These are phyloP conservation scores for Melieria picta DNA, from an alignment of 2,888 invertebrate genomes.

Conservation along the genomic window DNA sequence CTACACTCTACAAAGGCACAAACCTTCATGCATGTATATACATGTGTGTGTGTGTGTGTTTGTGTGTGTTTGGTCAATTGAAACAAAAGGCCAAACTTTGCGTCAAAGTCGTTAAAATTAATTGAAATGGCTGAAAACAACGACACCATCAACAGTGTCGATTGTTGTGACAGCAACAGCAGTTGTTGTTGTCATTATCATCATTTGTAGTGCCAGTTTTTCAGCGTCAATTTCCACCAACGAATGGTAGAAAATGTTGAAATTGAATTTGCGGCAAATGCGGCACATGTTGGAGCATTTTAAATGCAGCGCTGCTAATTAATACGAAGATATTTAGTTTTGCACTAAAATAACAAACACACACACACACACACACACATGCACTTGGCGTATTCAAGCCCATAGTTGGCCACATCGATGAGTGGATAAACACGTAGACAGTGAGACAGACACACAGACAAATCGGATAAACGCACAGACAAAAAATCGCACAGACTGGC, in stretches of 20 bases:
- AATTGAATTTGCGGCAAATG: constrained; percentile 1
- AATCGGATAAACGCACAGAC: constrained; percentile 6
- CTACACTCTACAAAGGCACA: too few species aligned
- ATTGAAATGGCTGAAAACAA: constrained; percentile 20
- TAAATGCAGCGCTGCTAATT: constrained; percentile 37
- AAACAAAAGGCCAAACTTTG: not conserved
- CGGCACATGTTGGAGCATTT: not conserved
- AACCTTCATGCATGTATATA: too few species aligned
- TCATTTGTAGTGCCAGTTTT: not conserved
- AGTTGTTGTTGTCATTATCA: too few species aligned
- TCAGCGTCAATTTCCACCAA: not conserved
- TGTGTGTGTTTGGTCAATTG: not conserved
- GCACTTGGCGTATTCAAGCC: not conserved
- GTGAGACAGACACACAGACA: constrained; percentile 23
- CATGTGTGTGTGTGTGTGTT: not conserved
- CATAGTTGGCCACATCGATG: constrained; percentile 2
- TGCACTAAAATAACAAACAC: not conserved
- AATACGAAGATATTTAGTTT: constrained; percentile 40
- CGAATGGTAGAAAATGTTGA: not conserved
- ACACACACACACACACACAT: not conserved
- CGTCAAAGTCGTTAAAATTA: constrained; percentile 23
- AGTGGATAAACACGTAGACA: constrained; percentile 10
- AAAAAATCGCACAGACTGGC: too few species aligned
- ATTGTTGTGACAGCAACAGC: not conserved
- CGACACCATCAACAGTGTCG: constrained; percentile 3